phyloP scores from a whole-genome alignment of 2,888 invertebrate species.

The Tenthredo livida region DNA sequence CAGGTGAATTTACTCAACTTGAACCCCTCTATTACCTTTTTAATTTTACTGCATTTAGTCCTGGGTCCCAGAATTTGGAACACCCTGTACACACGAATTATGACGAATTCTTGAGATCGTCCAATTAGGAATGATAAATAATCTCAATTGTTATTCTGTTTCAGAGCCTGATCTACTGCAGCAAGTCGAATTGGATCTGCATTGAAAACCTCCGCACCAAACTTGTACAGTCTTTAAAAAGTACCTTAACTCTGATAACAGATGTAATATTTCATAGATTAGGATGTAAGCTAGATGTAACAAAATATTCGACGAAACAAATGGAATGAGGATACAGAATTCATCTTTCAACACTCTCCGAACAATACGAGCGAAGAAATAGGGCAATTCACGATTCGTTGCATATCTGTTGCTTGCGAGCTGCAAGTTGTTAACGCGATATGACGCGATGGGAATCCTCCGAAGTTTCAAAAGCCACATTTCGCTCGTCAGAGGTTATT shows the following conservation, averaged over 20 bases:
- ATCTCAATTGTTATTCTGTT: constrained; percentile 60
- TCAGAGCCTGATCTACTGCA: constrained; percentile 75
- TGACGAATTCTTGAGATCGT: background rate
- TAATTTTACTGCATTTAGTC: too few relatives aligned
- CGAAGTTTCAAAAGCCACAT: background rate
- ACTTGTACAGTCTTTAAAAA: constrained; percentile 42
- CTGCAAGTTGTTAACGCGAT: constrained; percentile 18
- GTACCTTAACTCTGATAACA: constrained; percentile 41
- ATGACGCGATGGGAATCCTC: background rate
- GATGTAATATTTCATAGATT: constrained; percentile 35
- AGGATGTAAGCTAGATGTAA: background rate
- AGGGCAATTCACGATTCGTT: background rate
- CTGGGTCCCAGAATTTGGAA: too few relatives aligned
- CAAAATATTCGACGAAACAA: background rate
- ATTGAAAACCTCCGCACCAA: constrained; percentile 60
- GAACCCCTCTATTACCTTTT: too few relatives aligned
- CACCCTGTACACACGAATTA: background rate
- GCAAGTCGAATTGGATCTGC: constrained; percentile 73
- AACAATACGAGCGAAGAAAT: background rate
- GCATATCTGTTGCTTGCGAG: constrained; percentile 15
- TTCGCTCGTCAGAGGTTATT: background rate
- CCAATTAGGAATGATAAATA: background rate
- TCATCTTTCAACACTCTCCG: background rate
- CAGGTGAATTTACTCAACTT: too few relatives aligned
- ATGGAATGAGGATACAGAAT: background rate